Percentiles rank a stretch among this genome's conserved stretches.
Evolutionary conservation across 1,140 invertebrate genomes (phyloP).

Genomic region (Triops cancriformis): DNA sequence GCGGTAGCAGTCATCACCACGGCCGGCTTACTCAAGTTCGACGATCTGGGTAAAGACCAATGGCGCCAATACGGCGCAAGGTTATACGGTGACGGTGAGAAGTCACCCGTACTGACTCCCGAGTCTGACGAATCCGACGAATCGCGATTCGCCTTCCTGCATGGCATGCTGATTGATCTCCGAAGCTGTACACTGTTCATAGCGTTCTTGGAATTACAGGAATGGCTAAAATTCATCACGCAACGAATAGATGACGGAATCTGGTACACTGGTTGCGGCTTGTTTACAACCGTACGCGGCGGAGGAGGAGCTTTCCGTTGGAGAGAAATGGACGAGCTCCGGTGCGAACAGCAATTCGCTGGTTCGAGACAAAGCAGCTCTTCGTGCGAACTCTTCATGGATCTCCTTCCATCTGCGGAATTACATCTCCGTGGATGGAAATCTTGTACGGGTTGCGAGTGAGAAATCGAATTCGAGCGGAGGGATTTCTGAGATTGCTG

Average conservation of each 20-base stretch:
- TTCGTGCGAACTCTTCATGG: not conserved
- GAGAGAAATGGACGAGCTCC: not conserved
- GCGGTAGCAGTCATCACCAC: not conserved
- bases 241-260: constrained; percentile 15
- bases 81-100: not conserved
- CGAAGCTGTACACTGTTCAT: constrained; percentile 19
- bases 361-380: not conserved
- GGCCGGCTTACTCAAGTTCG: not conserved
- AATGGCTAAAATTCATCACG: constrained; percentile 3
- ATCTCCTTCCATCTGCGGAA: not conserved
- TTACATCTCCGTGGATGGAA: not conserved
- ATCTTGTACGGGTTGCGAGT: not conserved
- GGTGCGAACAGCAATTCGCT: constrained; percentile 7
- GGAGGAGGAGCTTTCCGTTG: not conserved
- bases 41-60: constrained; percentile 25
- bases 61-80: constrained; percentile 2
- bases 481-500: not conserved
- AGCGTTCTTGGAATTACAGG: constrained; percentile 2
- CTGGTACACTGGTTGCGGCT: not conserved
- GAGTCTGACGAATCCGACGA: constrained; percentile 26
- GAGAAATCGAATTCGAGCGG: not conserved
- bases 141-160: constrained; percentile 26
- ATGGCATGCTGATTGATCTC: constrained; percentile 26
- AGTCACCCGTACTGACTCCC: constrained; percentile 20
- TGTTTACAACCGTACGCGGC: not conserved